phyloP scores from a whole-genome alignment of 1,140 invertebrate genomes.

The Rhyacophila brunnea region DNA sequence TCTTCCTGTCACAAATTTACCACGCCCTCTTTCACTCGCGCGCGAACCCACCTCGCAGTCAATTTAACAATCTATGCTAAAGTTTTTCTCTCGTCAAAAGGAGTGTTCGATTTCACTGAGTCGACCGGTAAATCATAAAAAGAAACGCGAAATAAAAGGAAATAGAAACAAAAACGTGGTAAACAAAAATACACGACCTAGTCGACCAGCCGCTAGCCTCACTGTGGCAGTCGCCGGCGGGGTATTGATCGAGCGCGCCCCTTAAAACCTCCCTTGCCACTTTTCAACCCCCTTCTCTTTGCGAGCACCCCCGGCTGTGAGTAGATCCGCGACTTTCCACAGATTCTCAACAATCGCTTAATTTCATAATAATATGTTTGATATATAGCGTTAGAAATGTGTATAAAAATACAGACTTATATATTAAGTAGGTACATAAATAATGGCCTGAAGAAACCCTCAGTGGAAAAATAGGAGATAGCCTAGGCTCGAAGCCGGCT shows the following conservation, averaged over 20 bases:
- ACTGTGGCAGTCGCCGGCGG: constrained; percentile 26
- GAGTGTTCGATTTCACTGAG: background rate
- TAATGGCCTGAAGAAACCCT: no score
- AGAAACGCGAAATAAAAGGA: constrained; percentile 36
- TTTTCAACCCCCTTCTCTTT: background rate
- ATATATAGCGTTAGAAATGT: no score
- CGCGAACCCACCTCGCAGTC: constrained; percentile 3
- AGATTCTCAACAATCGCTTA: background rate
- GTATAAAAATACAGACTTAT: no score
- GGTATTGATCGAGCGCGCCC: constrained; percentile 30
- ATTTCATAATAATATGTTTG: no score
- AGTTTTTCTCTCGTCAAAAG: background rate
- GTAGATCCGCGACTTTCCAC: background rate
- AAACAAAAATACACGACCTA: constrained; percentile 37
- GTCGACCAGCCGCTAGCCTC: constrained; percentile 34
- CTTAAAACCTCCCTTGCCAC: background rate
- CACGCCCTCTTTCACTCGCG: constrained; percentile 7
- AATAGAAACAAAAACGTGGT: constrained; percentile 35
- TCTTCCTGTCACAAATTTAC: background rate
- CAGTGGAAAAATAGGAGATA: no score
- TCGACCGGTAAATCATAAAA: constrained; percentile 32
- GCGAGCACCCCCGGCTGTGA: background rate
- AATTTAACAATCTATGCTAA: background rate
- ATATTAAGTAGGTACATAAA: no score
- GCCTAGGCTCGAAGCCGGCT: no score